Evolutionary conservation across 2,888 invertebrate genomes (phyloP).

Genomic region (Polyommatus iphigenia): DNA sequence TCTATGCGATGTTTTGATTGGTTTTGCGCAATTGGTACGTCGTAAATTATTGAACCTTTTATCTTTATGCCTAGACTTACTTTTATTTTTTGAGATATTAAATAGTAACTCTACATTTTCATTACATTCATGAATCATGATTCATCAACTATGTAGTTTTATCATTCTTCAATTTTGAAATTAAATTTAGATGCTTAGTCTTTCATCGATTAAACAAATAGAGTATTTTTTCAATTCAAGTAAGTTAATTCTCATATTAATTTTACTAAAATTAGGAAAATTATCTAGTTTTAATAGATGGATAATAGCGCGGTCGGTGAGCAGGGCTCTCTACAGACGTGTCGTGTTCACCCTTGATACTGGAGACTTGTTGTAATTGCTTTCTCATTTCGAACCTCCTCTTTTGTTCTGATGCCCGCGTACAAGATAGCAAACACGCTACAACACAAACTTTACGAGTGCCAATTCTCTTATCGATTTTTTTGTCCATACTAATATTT

Average conservation of each 20-base stretch:
- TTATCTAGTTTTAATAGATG: neutral
- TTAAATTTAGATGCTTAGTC: neutral
- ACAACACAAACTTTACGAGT: slow-evolving; percentile 19
- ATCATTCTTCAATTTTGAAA: too few species aligned
- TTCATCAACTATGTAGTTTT: too few species aligned
- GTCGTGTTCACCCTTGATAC: slow-evolving; percentile 60
- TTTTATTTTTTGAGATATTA: too few species aligned
- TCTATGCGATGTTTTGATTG: too few species aligned
- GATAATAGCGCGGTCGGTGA: slow-evolving; percentile 40
- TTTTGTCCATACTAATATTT: slow-evolving; percentile 35
- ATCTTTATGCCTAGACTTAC: too few species aligned
- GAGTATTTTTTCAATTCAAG: neutral
- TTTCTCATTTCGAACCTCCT: slow-evolving; percentile 54
- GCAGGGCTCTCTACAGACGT: slow-evolving; percentile 47
- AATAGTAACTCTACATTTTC: too few species aligned
- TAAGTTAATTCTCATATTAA: too few species aligned
- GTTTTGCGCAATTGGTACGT: too few species aligned
- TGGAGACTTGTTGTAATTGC: slow-evolving; percentile 62
- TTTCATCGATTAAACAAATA: neutral
- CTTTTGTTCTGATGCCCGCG: slow-evolving; percentile 50
- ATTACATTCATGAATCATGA: too few species aligned
- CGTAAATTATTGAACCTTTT: too few species aligned
- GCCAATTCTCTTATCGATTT: slow-evolving; percentile 45
- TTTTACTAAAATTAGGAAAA: too few species aligned
- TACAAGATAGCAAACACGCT: slow-evolving; percentile 41